These are phyloP conservation scores for Erpornis zantholeuca DNA, from an alignment of 2,113 vertebrate species.

Conservation along the genomic window DNA sequence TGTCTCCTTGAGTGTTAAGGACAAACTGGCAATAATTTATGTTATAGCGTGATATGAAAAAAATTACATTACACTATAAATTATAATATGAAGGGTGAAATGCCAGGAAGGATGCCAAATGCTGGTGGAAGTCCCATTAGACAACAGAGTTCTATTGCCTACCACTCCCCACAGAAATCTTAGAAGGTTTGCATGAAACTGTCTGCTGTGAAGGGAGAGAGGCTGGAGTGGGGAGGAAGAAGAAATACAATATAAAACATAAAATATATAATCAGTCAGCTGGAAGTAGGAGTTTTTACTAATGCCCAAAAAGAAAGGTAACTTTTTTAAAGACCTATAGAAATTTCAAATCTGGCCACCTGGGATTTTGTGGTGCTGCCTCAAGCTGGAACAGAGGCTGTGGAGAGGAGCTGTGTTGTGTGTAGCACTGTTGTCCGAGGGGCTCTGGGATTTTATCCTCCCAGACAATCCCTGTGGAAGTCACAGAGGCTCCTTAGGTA, in stretches of 20 bases:
- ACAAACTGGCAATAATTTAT: constrained; percentile 80
- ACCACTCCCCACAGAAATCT: constrained; percentile 65
- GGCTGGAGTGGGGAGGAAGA: neutral
- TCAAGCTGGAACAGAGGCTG: neutral
- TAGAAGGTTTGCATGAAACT: constrained; percentile 9
- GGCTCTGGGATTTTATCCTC: neutral
- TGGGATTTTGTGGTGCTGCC: neutral
- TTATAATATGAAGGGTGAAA: constrained; percentile 74
- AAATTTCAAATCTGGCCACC: neutral
- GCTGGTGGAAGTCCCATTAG: constrained; percentile 70
- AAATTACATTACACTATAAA: constrained; percentile 75
- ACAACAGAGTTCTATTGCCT: constrained; percentile 63
- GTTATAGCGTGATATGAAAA: constrained; percentile 70
- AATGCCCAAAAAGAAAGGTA: constrained; percentile 54
- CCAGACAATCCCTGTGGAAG: neutral
- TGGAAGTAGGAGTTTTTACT: constrained; percentile 51
- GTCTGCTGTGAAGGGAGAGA: neutral
- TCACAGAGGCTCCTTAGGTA: neutral
- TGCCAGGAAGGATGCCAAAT: constrained; percentile 69
- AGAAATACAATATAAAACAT: constrained; percentile 26
- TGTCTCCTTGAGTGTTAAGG: constrained; percentile 77
- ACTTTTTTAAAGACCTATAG: constrained; percentile 25
- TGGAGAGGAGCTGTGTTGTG: neutral
- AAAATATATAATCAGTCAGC: constrained; percentile 63
- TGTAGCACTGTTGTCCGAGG: neutral